Base-by-base conservation (phyloP, 2,113 vertebrate genomes). In the Protobothrops mucrosquamatus region DNA sequence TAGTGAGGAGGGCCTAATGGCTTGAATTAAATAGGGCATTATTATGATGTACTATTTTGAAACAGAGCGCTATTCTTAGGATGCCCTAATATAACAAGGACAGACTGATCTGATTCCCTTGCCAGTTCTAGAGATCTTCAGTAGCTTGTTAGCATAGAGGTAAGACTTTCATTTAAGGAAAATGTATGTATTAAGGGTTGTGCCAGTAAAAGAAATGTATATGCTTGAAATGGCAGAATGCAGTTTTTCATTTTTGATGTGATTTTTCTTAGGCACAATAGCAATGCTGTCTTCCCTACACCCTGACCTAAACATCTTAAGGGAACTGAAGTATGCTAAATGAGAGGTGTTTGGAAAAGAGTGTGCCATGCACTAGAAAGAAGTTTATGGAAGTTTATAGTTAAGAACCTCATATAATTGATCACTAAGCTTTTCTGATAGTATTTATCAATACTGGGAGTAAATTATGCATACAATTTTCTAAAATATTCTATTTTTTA, bases 121-220 rank as follows among this genome's bases (percentile, higher is more conserved):
- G 55, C 88, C 46, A 56, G 91, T 95, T n/a, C 90, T 85, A 89
- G 74, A 29, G 89, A 61, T 51, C 55, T 94, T 95, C 74, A 85
- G 93, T 85, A 93, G 93, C 87, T 95, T 94, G 91, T 92, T 54
- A 52, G 93, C 34, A 93, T 59, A 86, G 94, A 97, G 97, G 97
- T 97, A 97, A 98, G 96, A 0, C 0, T 48, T 2, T 94, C 81
- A 0, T 0, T 93, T 89, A 91, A 85, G 69, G 89, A 48, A 2
- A 92, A 4, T 88, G 6, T 1, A 1, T 3, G 3, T 88, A 39
- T 81, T 81, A 43, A 81, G 34, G 34, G 34, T 81, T 39, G 74
- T 52, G 86, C 46, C 86, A 52, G 26, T 87, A 48, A 51, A 87
- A 87, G 85, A 51, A 87, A 51, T 29, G n/a, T 48, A 87, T 87